A percentile compares a stretch with the other conserved stretches of the same genome.
Evolutionary conservation across 2,888 invertebrate genomes (phyloP).

Genomic region (Eurytoma californica): DNA sequence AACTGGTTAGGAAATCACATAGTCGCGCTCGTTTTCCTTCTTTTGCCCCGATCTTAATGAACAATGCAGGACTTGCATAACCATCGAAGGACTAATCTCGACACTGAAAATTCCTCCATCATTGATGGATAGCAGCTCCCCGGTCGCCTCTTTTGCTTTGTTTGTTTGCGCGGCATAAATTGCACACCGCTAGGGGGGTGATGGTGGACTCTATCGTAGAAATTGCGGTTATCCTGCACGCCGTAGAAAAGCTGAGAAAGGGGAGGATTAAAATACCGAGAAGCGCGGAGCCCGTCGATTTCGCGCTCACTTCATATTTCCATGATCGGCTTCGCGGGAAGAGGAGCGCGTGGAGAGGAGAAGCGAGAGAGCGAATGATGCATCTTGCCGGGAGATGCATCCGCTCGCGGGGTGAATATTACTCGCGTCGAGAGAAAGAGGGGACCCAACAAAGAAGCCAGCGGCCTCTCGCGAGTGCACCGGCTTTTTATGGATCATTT

Average conservation of each 20-base stretch:
- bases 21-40: too few species aligned
- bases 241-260: neutral
- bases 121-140: conserved; percentile 28
- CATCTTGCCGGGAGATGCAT: conserved; percentile 23
- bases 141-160: neutral
- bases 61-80: neutral
- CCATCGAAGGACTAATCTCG: neutral
- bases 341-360: conserved; percentile 10
- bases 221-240: conserved; percentile 9
- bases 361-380: conserved; percentile 6
- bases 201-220: conserved; percentile 4
- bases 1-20: too few species aligned
- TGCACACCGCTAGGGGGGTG: conserved; percentile 10
- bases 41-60: conserved; percentile 10
- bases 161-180: conserved; percentile 16
- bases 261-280: conserved; percentile 19
- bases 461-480: neutral
- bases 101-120: too few species aligned
- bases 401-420: conserved; percentile 13
- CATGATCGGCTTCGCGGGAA: conserved; percentile 43
- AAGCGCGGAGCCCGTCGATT: conserved; percentile 5
- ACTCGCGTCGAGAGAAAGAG: conserved; percentile 24
- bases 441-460: neutral
- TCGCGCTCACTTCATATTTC: conserved; percentile 44
- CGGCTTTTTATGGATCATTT: conserved; percentile 50